Evolutionary conservation across 2,797 vertebrate species (phyloP).

Genomic region (Sebastes kiyomatsui): DNA sequence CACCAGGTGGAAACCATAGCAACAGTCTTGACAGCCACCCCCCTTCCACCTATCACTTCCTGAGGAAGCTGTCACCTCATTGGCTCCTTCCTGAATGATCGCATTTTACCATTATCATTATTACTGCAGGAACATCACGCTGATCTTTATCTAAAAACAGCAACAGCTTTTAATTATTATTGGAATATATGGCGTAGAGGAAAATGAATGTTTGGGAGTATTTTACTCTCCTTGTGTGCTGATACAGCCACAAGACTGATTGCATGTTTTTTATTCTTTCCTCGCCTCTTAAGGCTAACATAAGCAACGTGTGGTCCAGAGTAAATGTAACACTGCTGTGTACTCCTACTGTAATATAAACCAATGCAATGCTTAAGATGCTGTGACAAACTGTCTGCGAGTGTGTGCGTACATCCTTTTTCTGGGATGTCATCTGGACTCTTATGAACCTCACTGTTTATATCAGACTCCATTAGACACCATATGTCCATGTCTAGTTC

Average conservation of each 20-base stretch:
- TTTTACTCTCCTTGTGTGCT: neutral
- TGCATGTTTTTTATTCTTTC: neutral
- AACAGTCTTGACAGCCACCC: conserved; percentile 30
- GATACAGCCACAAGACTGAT: neutral
- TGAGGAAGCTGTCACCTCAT: conserved; percentile 53
- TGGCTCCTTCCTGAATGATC: conserved; percentile 53
- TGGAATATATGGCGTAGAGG: neutral
- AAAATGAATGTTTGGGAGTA: neutral
- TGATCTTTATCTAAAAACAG: neutral
- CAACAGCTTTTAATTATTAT: neutral
- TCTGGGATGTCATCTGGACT: conserved; percentile 20
- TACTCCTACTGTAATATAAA: conserved; percentile 31
- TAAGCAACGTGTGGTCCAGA: conserved; percentile 33
- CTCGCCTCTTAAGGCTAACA: conserved; percentile 26
- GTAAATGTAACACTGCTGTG: neutral
- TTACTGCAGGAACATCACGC: neutral
- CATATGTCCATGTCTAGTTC: conserved; percentile 18
- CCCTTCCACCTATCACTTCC: conserved; percentile 56
- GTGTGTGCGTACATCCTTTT: conserved; percentile 14
- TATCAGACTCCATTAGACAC: conserved; percentile 34
- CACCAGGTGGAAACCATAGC: conserved; percentile 44
- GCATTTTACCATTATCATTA: neutral
- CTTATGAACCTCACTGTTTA: conserved; percentile 47
- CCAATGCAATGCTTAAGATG: conserved; percentile 28
- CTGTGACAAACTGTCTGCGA: conserved; percentile 5